Base-by-base conservation (phyloP, 2,113 vertebrate species). In the Siphamia tubifer region DNA sequence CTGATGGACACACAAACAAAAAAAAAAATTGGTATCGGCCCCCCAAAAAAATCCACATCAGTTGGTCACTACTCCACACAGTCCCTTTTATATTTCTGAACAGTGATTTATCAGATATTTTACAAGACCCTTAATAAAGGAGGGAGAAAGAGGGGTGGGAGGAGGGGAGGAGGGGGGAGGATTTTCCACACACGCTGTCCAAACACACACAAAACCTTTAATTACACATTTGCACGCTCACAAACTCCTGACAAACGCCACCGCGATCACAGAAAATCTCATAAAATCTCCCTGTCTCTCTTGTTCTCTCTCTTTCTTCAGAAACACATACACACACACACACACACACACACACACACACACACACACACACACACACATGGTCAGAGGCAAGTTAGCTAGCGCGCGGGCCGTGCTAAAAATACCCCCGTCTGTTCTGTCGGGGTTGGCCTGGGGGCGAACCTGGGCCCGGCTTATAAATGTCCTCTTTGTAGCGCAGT, bases 401-500 rank as follows among this genome's bases (percentile, higher is more conserved):
- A 79, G 36, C 36, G 23, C 24, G 47, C 55, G 32, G 44, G 71
- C 89, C 81, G 84, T 89, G 92, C 96, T 98, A 98, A 97, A 98
- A 98, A 98, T 97, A 97, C 94, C 58, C 48, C 56, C 90, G 91
- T 92, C 90, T 96, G 95, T 96, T 96, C 94, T 96, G 96, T 96
- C 83, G 74, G 76, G 78, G 71, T 87, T 96, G 95, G 95, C 95
- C 94, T 92, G 90, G 73, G 85, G 91, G 93, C 82, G 89, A 92
- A 93, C 91, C 91, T 80, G 93, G 93, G 70, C 78, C 70, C 25
- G 36, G 57, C 83, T 91, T 94, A 97, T 97, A 96, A 99, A 98
- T 95, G 96, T 96, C 90, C 82, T 92, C 96, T 99, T 98, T 99
- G 97, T 99, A 92, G 93, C 75, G 85, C 93, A 85, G 91, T 98